These are phyloP conservation scores for Hiodon alosoides DNA, from an alignment of 2,113 vertebrate genomes.

Conservation along the genomic window DNA sequence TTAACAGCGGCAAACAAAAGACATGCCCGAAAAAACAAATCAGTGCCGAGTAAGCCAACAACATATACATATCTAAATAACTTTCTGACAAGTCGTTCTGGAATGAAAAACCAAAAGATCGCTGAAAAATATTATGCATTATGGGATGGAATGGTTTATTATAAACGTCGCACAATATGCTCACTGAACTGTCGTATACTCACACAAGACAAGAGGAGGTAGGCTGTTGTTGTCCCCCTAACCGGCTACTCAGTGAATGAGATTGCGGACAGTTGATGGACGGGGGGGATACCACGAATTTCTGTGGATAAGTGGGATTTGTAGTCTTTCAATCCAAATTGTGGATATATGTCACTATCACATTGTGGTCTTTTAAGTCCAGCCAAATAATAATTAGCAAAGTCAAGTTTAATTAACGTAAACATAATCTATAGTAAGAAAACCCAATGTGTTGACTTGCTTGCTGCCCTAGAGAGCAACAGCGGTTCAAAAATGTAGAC, in stretches of 20 bases:
- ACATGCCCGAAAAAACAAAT: too few species aligned
- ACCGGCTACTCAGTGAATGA: constrained; percentile 47
- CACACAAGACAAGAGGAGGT: constrained; percentile 53
- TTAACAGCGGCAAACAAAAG: too few species aligned
- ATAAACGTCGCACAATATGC: background rate
- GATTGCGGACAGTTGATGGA: constrained; percentile 43
- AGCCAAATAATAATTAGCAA: too few species aligned
- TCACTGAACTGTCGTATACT: constrained; percentile 40
- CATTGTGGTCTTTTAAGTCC: too few species aligned
- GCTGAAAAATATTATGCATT: background rate
- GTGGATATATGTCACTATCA: background rate
- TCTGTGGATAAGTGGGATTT: constrained; percentile 44
- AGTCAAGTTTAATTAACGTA: too few species aligned
- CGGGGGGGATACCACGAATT: constrained; percentile 29
- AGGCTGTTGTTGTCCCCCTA: constrained; percentile 54
- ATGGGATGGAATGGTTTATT: background rate
- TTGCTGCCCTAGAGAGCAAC: background rate
- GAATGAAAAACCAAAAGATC: background rate
- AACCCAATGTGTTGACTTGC: background rate
- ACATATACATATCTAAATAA: background rate
- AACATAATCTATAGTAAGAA: too few species aligned
- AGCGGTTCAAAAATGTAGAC: constrained; percentile 15
- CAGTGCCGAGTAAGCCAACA: too few species aligned
- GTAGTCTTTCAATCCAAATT: constrained; percentile 40
- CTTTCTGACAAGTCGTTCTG: background rate